These are phyloP conservation scores for Chrysopa pallens DNA, from an alignment of 1,140 invertebrate genomes.

Conservation along the genomic window DNA sequence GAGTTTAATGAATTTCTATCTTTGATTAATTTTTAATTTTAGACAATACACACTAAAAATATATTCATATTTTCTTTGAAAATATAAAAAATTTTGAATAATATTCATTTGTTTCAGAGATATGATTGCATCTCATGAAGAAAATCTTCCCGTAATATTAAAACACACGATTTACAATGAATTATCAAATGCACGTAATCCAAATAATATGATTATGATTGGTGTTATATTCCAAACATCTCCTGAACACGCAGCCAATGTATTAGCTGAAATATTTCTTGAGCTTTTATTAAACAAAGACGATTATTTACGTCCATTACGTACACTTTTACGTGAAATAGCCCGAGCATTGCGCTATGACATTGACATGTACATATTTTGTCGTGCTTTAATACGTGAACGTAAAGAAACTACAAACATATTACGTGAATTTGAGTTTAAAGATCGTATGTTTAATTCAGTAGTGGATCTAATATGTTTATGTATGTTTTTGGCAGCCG, in stretches of 20 bases:
- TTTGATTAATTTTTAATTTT: too few species aligned
- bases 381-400: slow-evolving; percentile 46
- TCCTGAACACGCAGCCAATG: slow-evolving; percentile 52
- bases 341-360: slow-evolving; percentile 66
- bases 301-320: slow-evolving; percentile 71
- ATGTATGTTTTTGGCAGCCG: slow-evolving; percentile 61
- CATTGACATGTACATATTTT: slow-evolving; percentile 53
- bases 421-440: slow-evolving; percentile 41
- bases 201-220: slow-evolving; percentile 83
- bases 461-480: slow-evolving; percentile 73
- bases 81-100: not conserved
- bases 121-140: slow-evolving; percentile 53
- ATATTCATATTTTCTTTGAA: not conserved
- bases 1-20: too few species aligned
- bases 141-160: slow-evolving; percentile 71
- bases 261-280: slow-evolving; percentile 62
- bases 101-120: slow-evolving; percentile 32
- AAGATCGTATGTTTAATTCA: slow-evolving; percentile 66
- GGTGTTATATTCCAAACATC: slow-evolving; percentile 71
- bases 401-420: slow-evolving; percentile 30
- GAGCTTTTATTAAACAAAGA: slow-evolving; percentile 77
- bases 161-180: slow-evolving; percentile 92
- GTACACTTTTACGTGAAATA: slow-evolving; percentile 72
- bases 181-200: slow-evolving; percentile 75
- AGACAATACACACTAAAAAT: too few species aligned